These are phyloP conservation scores for Amblyopsis rosae DNA, from an alignment of 2,113 vertebrate genomes.

Conservation along the genomic window DNA sequence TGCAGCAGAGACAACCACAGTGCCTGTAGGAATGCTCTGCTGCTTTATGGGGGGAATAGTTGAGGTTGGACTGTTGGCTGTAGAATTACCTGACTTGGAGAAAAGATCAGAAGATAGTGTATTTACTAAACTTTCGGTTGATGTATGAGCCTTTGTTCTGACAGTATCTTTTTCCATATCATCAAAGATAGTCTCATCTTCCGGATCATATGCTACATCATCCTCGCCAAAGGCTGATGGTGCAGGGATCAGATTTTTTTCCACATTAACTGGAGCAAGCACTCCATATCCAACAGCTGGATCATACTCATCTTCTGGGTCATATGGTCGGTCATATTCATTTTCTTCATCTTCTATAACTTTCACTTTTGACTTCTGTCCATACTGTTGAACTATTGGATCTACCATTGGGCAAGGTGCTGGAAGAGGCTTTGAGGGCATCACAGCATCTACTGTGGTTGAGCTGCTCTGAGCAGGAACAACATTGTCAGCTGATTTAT, in stretches of 20 bases:
- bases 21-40: slow-evolving; percentile 48
- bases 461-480: slow-evolving; percentile 30
- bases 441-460: slow-evolving; percentile 34
- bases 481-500: slow-evolving; percentile 75
- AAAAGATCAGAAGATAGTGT: background rate
- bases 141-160: slow-evolving; percentile 58
- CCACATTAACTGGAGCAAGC: slow-evolving; percentile 43
- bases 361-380: slow-evolving; percentile 84
- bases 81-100: slow-evolving; percentile 10
- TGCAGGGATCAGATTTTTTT: slow-evolving; percentile 39
- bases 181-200: slow-evolving; percentile 92
- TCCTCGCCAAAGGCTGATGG: slow-evolving; percentile 74
- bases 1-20: slow-evolving; percentile 70
- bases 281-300: slow-evolving; percentile 76
- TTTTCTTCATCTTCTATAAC: slow-evolving; percentile 78
- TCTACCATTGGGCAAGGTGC: slow-evolving; percentile 78
- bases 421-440: slow-evolving; percentile 45
- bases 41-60: slow-evolving; percentile 11
- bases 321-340: slow-evolving; percentile 88
- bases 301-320: slow-evolving; percentile 94
- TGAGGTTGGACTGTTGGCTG: slow-evolving; percentile 22
- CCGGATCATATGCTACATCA: slow-evolving; percentile 93
- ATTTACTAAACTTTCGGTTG: slow-evolving; percentile 34
- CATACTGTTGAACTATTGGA: slow-evolving; percentile 92
- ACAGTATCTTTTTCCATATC: slow-evolving; percentile 83